A percentile compares a stretch with the other conserved stretches of the same genome.
phyloP scores from a whole-genome alignment of 2,113 vertebrate genomes.

The Corythaeola cristata region DNA sequence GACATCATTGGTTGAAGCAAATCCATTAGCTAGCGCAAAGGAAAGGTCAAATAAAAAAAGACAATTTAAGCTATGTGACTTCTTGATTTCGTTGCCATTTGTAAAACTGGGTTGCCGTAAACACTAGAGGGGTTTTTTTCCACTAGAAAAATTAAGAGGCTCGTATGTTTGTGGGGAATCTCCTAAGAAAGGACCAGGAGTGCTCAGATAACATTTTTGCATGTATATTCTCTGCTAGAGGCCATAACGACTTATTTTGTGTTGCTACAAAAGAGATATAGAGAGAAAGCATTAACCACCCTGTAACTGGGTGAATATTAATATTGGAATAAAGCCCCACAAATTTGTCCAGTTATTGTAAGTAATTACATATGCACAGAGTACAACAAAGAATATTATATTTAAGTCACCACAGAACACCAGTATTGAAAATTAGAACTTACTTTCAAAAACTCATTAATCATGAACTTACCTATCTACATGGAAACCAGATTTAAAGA shows the following conservation, averaged over 20 bases:
- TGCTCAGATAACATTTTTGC: neutral
- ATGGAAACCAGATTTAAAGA: neutral
- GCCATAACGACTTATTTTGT: neutral
- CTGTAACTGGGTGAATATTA: neutral
- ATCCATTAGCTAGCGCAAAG: conserved; percentile 37
- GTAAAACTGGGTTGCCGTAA: neutral
- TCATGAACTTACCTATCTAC: neutral
- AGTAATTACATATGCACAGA: neutral
- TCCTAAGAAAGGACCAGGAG: neutral
- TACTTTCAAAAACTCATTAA: neutral
- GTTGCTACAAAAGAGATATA: neutral
- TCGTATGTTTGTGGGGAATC: neutral
- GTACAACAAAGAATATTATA: neutral
- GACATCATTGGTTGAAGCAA: conserved; percentile 1
- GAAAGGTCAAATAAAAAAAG: neutral
- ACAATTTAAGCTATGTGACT: neutral
- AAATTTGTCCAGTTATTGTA: neutral
- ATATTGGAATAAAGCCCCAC: neutral
- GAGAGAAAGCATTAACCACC: neutral
- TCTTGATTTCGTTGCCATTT: neutral
- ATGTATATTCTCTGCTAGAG: neutral
- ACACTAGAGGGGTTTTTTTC: neutral
- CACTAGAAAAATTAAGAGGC: neutral
- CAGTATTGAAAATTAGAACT: neutral
- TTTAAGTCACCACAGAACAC: neutral